Evolutionary conservation across 2,797 vertebrate species (phyloP).

Genomic region (Acrossocheilus wenchowensis): DNA sequence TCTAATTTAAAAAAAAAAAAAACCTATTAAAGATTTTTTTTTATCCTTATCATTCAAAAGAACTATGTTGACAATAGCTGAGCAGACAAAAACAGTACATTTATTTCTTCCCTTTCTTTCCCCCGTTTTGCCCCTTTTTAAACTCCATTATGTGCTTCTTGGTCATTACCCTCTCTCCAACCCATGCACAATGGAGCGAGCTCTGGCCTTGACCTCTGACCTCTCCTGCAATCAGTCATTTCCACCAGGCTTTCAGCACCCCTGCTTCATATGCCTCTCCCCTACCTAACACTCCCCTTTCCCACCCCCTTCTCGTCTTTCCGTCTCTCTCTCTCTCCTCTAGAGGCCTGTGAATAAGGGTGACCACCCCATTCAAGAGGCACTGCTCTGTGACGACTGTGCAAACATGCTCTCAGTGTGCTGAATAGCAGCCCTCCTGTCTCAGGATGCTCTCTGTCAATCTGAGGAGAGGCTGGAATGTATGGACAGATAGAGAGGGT

Average conservation of each 20-base stretch:
- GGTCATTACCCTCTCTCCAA: conserved; percentile 38
- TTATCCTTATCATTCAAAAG: not conserved
- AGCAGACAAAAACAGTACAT: not conserved
- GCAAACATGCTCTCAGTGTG: conserved; percentile 49
- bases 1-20: not conserved
- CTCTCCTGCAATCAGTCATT: conserved; percentile 83
- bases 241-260: conserved; percentile 73
- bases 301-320: conserved; percentile 49
- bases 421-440: conserved; percentile 40
- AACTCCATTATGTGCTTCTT: conserved; percentile 58
- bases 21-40: not conserved
- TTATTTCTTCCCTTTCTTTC: conserved; percentile 51
- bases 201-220: conserved; percentile 81
- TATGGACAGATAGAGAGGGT: conserved; percentile 21
- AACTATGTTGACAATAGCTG: not conserved
- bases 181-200: conserved; percentile 64
- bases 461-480: conserved; percentile 24
- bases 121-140: conserved; percentile 68
- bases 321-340: conserved; percentile 33
- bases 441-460: conserved; percentile 47
- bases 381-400: conserved; percentile 44
- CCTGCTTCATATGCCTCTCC: conserved; percentile 56
- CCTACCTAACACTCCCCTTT: conserved; percentile 69
- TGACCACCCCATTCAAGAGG: conserved; percentile 37
- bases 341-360: conserved; percentile 32